Evolutionary conservation across 2,888 invertebrate genomes (phyloP).

Genomic region (Pheosia gnoma): DNA sequence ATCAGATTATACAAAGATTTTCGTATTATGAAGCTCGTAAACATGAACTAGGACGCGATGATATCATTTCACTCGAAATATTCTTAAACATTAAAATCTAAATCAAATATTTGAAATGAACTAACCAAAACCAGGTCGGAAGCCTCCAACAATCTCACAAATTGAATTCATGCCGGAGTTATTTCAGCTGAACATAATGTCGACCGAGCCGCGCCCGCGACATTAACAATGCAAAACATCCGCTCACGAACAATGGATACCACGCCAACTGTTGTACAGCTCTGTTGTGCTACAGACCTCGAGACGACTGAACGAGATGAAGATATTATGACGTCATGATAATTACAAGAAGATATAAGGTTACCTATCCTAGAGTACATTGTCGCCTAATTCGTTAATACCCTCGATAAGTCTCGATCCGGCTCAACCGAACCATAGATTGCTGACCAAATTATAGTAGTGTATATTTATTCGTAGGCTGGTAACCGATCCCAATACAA

Average conservation of each 20-base stretch:
- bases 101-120: slow-evolving; percentile 37
- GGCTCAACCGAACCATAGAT: too few relatives aligned
- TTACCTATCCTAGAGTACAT: too few relatives aligned
- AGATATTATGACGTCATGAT: neutral
- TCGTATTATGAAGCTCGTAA: neutral
- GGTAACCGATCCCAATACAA: too few relatives aligned
- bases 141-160: slow-evolving; percentile 26
- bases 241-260: slow-evolving; percentile 14
- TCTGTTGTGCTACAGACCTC: neutral
- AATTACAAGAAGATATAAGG: neutral
- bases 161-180: slow-evolving; percentile 29
- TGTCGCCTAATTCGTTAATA: too few relatives aligned
- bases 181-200: slow-evolving; percentile 7
- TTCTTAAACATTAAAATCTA: slow-evolving; percentile 21
- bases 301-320: neutral
- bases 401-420: too few relatives aligned
- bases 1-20: neutral
- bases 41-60: too few relatives aligned
- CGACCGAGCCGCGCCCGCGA: slow-evolving; percentile 7
- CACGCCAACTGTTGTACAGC: slow-evolving; percentile 15
- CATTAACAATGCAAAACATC: slow-evolving; percentile 28
- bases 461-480: too few relatives aligned
- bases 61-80: neutral
- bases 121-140: slow-evolving; percentile 20
- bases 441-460: too few relatives aligned